Conservation (phyloP, 64 coral and sea anemone species). For the Cladopsammia gracilis region DNA sequence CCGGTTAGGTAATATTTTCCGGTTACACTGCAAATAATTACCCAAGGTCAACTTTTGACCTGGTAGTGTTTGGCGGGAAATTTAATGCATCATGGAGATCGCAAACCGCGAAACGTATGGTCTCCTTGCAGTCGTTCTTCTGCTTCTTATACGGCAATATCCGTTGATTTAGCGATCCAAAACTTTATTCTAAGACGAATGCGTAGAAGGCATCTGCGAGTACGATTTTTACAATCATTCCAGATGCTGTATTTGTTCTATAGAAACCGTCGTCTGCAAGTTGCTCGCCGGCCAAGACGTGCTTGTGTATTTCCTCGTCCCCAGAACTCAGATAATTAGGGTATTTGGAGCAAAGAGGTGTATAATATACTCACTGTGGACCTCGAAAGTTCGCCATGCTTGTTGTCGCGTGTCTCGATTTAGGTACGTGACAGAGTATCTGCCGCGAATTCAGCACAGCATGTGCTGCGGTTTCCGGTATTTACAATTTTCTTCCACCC, state of each 20-base stretch:
- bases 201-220: constrained; percentile 29
- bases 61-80: constrained; percentile 37
- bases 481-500: no score
- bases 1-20: neutral
- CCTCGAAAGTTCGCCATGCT: no score
- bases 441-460: no score
- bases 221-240: constrained; percentile 21
- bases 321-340: no score
- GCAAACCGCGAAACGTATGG: constrained; percentile 33
- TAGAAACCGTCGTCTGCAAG: constrained; percentile 41
- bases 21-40: constrained; percentile 28
- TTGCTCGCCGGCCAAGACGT: constrained; percentile 46
- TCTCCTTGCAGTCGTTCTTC: constrained; percentile 19
- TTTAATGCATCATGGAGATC: constrained; percentile 53
- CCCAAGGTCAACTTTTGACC: constrained; percentile 21
- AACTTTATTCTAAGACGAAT: constrained; percentile 7
- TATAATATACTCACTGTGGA: no score
- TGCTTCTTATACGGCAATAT: constrained; percentile 30
- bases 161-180: constrained; percentile 25
- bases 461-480: no score
- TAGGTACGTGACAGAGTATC: no score
- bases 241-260: constrained; percentile 52
- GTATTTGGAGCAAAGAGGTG: no score
- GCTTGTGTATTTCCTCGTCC: constrained; percentile 57
- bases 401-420: no score